Base-by-base conservation (phyloP, 2,113 vertebrate genomes). In the Aegotheles bennettii region DNA sequence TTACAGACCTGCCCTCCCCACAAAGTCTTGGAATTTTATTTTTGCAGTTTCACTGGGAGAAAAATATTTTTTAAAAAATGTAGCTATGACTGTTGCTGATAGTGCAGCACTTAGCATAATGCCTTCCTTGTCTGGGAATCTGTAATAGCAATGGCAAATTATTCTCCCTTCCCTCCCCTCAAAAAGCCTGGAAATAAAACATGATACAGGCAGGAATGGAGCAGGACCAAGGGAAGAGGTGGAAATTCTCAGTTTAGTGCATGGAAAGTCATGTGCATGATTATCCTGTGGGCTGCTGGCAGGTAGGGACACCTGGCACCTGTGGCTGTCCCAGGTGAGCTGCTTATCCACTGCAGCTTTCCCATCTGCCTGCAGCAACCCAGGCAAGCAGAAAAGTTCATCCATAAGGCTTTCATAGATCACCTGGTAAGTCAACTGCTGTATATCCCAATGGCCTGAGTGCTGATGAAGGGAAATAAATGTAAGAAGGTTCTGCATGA, bases 41-140 rank as follows among this genome's bases (percentile, higher is more conserved):
- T 87, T 75, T 90, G 20, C 56, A 59, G 35, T 84, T 90, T 86
- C 45, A 43, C 13, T 51, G 53, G 47, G 61, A 65, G 29, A n/a
- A 84, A 90, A 76, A 54, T 35, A 54, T 51, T 21, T 54, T 54
- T 54, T 31, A 35, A 40, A n/a, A 80, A 84, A 48, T 33, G 36
- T 68, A 35, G 25, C 50, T 90, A 38, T 42, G 84, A 75, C 84
- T 67, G 45, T 71, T 87, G 85, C n/a, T 87, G 89, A 84, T 90
- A 77, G 84, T 36, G 35, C 91, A 92, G 35, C 81, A 94, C 82
- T 96, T 92, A 95, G 40, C 31, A 28, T 92, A 75, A 95, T 94
- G 81, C 56, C 61, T 92, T 90, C 78, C 68, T 87, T 88, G 74
- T 87, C 57, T 88, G 67, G 69, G 59, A 93, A 86, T 93, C 85